phyloP scores from a whole-genome alignment of 1,140 invertebrate species.

The Limonius californicus region DNA sequence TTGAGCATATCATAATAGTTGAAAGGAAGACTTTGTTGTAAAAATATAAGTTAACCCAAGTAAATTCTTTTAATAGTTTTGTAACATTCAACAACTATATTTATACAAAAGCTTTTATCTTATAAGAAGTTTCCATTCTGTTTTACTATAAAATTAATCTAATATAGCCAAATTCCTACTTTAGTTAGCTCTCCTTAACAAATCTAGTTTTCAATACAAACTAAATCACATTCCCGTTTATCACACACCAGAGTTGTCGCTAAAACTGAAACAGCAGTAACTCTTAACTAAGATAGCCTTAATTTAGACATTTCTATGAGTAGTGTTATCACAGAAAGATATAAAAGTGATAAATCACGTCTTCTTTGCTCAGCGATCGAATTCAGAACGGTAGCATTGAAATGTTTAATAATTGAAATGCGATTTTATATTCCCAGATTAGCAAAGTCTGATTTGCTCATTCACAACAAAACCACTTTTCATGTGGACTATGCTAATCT shows the following conservation, averaged over 20 bases:
- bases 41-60: background rate
- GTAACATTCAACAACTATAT: conserved; percentile 9
- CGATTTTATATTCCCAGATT: too few species aligned
- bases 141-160: conserved; percentile 2
- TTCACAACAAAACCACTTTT: too few species aligned
- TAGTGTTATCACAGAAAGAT: conserved; percentile 5
- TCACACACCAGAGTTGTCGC: conserved; percentile 9
- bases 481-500: too few species aligned
- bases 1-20: conserved; percentile 6
- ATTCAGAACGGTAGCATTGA: too few species aligned
- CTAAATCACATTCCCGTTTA: conserved; percentile 10
- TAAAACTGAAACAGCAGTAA: conserved; percentile 1
- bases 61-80: background rate
- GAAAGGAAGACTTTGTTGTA: conserved; percentile 7
- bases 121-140: background rate
- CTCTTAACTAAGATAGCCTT: background rate
- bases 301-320: background rate
- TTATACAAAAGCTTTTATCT: background rate
- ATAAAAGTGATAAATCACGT: conserved; percentile 6
- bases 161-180: background rate
- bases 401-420: too few species aligned
- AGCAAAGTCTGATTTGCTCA: too few species aligned
- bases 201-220: background rate
- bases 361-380: background rate
- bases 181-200: background rate